Evolutionary conservation across 2,888 invertebrate species (phyloP).

Genomic region (Allygus modestus): DNA sequence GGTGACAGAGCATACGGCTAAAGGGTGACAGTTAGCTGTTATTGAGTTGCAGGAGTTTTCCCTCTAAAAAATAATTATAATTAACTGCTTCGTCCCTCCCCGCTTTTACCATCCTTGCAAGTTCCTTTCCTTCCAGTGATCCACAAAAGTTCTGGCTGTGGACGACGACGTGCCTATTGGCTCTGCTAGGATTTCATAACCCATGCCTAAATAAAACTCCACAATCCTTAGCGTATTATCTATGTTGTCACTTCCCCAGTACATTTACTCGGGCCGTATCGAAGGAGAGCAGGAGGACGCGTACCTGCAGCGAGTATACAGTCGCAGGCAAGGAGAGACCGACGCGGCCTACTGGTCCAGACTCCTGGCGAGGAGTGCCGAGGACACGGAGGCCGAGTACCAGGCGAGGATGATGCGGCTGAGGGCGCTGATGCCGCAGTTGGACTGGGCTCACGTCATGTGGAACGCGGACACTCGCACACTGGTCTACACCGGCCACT

Average conservation of each 20-base stretch:
- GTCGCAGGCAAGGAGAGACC: background rate
- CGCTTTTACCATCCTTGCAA: no score
- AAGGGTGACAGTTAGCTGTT: no score
- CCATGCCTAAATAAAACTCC: no score
- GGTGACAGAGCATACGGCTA: no score
- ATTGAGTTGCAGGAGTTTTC: no score
- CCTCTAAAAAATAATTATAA: no score
- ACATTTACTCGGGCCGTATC: background rate
- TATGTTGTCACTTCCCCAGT: background rate
- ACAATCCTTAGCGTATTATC: no score
- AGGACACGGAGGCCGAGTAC: background rate
- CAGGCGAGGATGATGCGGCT: background rate
- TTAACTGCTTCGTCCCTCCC: no score
- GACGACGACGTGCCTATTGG: no score
- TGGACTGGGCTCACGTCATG: slow-evolving; percentile 37
- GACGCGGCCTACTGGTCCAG: background rate
- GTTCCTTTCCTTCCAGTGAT: no score
- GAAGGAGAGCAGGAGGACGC: slow-evolving; percentile 11
- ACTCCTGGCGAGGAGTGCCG: background rate
- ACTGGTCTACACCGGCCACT: background rate
- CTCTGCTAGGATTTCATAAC: no score
- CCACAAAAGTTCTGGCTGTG: no score
- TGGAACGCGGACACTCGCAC: background rate
- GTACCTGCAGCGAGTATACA: background rate
- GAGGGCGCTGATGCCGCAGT: background rate